These are phyloP conservation scores for Acestrorhynchus altus DNA, from an alignment of 2,797 vertebrate genomes.

Conservation along the genomic window DNA sequence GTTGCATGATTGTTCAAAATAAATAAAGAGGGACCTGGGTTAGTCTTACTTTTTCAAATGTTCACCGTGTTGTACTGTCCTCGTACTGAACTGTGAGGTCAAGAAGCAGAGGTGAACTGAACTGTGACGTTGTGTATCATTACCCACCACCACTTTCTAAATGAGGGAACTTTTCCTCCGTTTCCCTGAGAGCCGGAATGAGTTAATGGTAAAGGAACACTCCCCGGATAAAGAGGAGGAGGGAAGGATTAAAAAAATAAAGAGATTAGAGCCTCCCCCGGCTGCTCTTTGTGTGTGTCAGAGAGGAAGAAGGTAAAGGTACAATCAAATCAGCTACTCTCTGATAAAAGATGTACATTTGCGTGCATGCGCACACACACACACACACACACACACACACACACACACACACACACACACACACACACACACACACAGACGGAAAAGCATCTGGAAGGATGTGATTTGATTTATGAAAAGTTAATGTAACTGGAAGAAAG, in stretches of 20 bases:
- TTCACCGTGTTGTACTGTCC: too few relatives aligned
- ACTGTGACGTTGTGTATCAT: too few relatives aligned
- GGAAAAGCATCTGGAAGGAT: background rate
- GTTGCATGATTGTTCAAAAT: too few relatives aligned
- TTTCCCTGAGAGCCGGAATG: background rate
- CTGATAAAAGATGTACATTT: background rate
- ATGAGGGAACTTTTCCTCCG: background rate
- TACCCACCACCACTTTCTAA: too few relatives aligned
- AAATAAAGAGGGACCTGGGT: too few relatives aligned
- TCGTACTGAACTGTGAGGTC: too few relatives aligned
- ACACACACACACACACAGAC: background rate
- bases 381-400: background rate
- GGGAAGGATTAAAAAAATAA: constrained; percentile 60
- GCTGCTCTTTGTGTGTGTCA: background rate
- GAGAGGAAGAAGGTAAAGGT: background rate
- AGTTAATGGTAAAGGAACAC: constrained; percentile 17
- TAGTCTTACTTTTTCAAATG: too few relatives aligned
- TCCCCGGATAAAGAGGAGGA: constrained; percentile 24
- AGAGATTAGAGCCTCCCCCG: constrained; percentile 10
- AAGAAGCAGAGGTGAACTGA: too few relatives aligned
- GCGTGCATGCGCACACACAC: too few relatives aligned
- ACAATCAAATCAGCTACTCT: background rate
- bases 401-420: background rate
- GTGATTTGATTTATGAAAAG: background rate
- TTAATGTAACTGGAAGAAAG: background rate